A percentile compares a stretch with the other conserved stretches of the same genome.
Conservation (phyloP, 2,888 invertebrate species). For the Gymnoscelis rufifasciata region DNA sequence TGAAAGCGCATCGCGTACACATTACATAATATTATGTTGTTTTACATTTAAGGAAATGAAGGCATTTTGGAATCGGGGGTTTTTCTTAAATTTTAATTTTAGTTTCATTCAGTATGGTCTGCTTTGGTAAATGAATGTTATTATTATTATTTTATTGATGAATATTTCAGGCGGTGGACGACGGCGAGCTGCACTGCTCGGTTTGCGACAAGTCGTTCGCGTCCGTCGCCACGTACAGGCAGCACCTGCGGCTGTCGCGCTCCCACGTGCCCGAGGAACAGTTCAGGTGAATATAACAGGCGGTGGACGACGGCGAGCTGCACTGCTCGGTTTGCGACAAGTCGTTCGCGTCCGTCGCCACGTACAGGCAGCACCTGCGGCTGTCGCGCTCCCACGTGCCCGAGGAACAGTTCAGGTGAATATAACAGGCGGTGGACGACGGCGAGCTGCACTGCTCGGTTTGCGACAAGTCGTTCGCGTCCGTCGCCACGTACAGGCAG, state of each 20-base stretch:
- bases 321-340: slow-evolving; percentile 60
- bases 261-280: no score
- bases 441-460: slow-evolving; percentile 59
- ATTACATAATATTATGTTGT: no score
- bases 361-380: slow-evolving; percentile 58
- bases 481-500: slow-evolving; percentile 64
- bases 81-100: no score
- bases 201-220: slow-evolving; percentile 62
- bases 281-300: background rate
- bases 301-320: slow-evolving; percentile 55
- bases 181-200: slow-evolving; percentile 60
- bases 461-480: slow-evolving; percentile 65
- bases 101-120: no score
- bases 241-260: slow-evolving; percentile 52
- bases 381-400: slow-evolving; percentile 33
- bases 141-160: no score
- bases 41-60: no score
- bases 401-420: no score
- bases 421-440: slow-evolving; percentile 34
- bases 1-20: no score
- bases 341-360: slow-evolving; percentile 65
- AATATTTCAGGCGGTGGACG: slow-evolving; percentile 38
- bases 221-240: slow-evolving; percentile 64
- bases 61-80: no score
- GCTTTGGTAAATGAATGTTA: no score